phyloP scores from a whole-genome alignment of 2,797 vertebrate species.

The Myoxocephalus aenaeus region DNA sequence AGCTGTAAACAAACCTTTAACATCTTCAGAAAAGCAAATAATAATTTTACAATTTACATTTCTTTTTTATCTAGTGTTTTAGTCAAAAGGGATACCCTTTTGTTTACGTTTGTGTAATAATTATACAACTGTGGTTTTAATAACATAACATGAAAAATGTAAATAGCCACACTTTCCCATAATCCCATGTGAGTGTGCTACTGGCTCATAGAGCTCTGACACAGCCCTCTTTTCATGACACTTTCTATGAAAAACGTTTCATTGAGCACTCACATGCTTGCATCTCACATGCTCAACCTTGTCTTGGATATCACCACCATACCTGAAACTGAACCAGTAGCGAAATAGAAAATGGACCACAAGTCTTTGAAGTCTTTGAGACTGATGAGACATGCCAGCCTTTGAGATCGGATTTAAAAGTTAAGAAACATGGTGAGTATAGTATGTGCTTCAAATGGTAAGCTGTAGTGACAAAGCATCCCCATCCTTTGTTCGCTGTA shows the following conservation, averaged over 20 bases:
- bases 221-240: conserved; percentile 23
- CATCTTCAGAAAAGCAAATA: conserved; percentile 1
- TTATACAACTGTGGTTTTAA: conserved; percentile 22
- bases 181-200: not conserved
- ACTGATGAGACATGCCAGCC: not conserved
- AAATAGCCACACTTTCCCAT: conserved; percentile 6
- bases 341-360: conserved; percentile 4
- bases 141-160: conserved; percentile 8
- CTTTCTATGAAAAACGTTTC: conserved; percentile 25
- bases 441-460: conserved; percentile 29
- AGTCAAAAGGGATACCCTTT: conserved; percentile 20
- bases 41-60: conserved; percentile 6
- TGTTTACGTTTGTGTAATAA: not conserved
- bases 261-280: conserved; percentile 31
- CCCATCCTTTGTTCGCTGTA: not conserved
- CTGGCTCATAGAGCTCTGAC: conserved; percentile 31
- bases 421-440: not conserved
- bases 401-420: not conserved
- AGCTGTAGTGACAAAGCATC: not conserved
- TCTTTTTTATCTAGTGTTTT: conserved; percentile 3
- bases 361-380: not conserved
- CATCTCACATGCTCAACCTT: conserved; percentile 30
- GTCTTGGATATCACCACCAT: conserved; percentile 2
- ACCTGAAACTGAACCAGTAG: conserved; percentile 5
- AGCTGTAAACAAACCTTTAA: conserved; percentile 23